Evolutionary conservation across 2,797 vertebrate species (phyloP).

Genomic region (Lacerta bilineata): DNA sequence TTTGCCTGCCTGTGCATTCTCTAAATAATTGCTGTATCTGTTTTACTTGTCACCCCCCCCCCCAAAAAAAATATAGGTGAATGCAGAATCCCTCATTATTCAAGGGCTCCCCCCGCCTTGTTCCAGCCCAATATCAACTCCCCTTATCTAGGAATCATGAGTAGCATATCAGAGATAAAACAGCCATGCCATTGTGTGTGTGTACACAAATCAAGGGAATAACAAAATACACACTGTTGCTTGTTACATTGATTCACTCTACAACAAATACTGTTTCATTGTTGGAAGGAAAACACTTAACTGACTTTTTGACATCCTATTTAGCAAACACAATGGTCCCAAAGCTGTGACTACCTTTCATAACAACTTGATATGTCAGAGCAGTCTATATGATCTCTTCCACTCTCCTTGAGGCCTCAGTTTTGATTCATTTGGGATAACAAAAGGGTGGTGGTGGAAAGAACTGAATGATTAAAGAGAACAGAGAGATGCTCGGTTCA

Average conservation of each 20-base stretch:
- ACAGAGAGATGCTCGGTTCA: conserved; percentile 60
- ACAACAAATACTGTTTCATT: neutral
- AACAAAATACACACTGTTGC: neutral
- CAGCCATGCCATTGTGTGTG: too few species aligned
- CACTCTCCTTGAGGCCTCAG: conserved; percentile 38
- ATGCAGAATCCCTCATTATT: neutral
- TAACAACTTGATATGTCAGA: conserved; percentile 6
- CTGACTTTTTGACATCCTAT: conserved; percentile 14
- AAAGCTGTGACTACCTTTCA: conserved; percentile 35
- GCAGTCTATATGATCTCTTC: neutral
- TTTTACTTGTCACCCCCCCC: neutral
- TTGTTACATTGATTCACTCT: neutral
- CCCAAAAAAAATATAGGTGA: neutral
- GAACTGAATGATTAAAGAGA: conserved; percentile 65
- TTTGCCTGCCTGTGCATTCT: neutral
- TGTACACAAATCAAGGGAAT: neutral
- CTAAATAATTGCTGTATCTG: neutral
- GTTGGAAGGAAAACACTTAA: neutral
- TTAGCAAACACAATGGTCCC: conserved; percentile 35
- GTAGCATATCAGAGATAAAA: neutral
- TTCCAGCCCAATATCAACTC: neutral
- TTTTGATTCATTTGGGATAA: conserved; percentile 57
- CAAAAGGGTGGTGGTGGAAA: neutral
- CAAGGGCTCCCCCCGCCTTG: neutral
- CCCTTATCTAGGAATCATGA: neutral